A percentile compares a stretch with the other conserved stretches of the same genome.
Evolutionary conservation across 2,888 invertebrate species (phyloP).

Genomic region (Ochlodes sylvanus): DNA sequence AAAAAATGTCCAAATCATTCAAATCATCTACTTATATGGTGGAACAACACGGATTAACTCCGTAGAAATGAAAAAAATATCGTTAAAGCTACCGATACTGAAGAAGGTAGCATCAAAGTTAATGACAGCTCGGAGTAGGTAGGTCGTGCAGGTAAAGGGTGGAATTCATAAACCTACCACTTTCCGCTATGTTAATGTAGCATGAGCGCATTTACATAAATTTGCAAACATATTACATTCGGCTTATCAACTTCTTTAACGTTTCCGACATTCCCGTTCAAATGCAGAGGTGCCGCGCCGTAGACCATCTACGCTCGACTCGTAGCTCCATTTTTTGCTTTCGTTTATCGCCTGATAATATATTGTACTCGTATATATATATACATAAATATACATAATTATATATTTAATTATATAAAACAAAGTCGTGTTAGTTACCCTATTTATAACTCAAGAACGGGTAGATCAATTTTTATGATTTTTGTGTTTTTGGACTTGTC

Average conservation of each 20-base stretch:
- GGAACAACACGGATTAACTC: too few species aligned
- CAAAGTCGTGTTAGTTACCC: too few species aligned
- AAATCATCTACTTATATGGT: too few species aligned
- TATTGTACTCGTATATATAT: too few species aligned
- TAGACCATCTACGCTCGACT: not conserved
- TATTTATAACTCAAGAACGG: too few species aligned
- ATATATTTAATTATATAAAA: too few species aligned
- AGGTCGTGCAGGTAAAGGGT: not conserved
- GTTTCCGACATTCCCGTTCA: constrained; percentile 14
- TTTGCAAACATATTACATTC: constrained; percentile 33
- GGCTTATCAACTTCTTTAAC: constrained; percentile 22
- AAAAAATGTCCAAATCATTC: too few species aligned
- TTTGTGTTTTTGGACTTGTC: too few species aligned
- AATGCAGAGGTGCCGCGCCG: not conserved
- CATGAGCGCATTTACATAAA: constrained; percentile 23
- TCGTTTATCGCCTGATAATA: not conserved
- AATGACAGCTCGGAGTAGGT: not conserved
- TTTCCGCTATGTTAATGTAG: constrained; percentile 31
- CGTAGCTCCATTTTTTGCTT: not conserved
- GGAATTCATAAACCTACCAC: not conserved
- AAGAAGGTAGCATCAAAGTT: not conserved
- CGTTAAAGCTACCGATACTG: too few species aligned
- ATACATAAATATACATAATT: too few species aligned
- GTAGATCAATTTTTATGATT: too few species aligned
- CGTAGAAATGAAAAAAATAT: too few species aligned